Base-by-base conservation (phyloP, 2,888 invertebrate species). In the Stenichneumon culpator region DNA sequence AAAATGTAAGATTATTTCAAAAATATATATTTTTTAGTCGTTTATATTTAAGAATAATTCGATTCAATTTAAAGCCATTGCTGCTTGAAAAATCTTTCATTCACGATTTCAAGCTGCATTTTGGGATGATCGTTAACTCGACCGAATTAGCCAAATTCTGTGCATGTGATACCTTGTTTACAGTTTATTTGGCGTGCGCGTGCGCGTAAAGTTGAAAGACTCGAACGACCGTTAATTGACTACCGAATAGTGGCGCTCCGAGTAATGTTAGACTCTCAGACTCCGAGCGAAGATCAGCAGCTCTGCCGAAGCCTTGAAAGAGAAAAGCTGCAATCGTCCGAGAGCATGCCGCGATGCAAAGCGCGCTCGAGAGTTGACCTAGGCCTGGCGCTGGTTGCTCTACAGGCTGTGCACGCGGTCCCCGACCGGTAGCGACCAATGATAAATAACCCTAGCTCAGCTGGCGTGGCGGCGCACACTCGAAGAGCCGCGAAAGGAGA, bases 191-290 rank as follows among this genome's bases (percentile, higher is more conserved):
- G 67, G 54, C 82, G 57, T 70, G 75, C 47, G 82, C 60, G 72
- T 79, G 79, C 16, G 32, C 63, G 16, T 39, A 75, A 79, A 79
- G 67, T 22, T 50, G 75, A 52, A 39, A 67, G 39, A 69, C 70
- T 85, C 79, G 79, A 82, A 82, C 74, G 84, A 82, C 60, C 70
- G 82, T 82, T 82, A 82, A 85, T 85, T 85, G 79, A 77, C 65
- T 57, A 54, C 14, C 70, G 69, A 69, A 50, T 22, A 16, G 16
- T 47, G 47, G 22, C 6, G 50, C 50, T 47, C 4, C 5, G 44
- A 28, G 57, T 44, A 57, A 68, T 69, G 81, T 74, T 72, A 67
- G 74, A 54, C 52, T 73, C 36, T n/a, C 69, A 54, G 52, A 70
- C n/a, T 77, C 63, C 32, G 52, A 36, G 57, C 74, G 11, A 47